Evolutionary conservation across 2,888 invertebrate species (phyloP).

Genomic region (Zootermopsis nevadensis): DNA sequence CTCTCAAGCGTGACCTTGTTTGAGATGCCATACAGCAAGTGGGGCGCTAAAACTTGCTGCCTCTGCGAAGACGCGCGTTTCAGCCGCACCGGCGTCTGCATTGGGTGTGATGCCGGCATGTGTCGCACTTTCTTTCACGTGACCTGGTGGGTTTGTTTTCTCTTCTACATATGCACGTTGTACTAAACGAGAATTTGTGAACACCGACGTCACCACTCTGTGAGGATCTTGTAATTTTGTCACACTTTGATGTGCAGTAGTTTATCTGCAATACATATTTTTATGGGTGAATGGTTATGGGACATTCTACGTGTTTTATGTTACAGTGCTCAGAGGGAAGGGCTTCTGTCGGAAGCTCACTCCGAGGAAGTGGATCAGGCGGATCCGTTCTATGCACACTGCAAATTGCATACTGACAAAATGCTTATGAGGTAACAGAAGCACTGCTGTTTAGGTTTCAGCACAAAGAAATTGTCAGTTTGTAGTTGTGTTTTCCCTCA

Average conservation of each 20-base stretch:
- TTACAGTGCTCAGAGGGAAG: conserved; percentile 89
- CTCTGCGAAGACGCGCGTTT: conserved; percentile 89
- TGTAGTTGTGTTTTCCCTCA: conserved; percentile 3
- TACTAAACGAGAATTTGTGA: too few species aligned
- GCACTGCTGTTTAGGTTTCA: too few species aligned
- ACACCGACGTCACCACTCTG: too few species aligned
- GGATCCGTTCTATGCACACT: conserved; percentile 97
- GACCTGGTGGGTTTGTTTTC: conserved; percentile 77
- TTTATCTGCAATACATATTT: too few species aligned
- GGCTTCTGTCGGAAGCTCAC: conserved; percentile 91
- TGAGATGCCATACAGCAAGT: conserved; percentile 97
- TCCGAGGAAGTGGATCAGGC: conserved; percentile 91
- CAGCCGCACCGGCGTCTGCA: conserved; percentile 93
- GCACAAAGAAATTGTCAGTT: neutral
- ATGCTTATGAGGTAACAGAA: conserved; percentile 72
- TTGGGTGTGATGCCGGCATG: conserved; percentile 98
- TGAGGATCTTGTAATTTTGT: too few species aligned
- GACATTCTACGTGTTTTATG: conserved; percentile 54
- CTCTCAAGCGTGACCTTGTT: conserved; percentile 93
- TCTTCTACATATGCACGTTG: neutral
- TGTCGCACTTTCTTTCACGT: conserved; percentile 98
- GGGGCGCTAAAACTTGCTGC: conserved; percentile 93
- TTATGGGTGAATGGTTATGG: too few species aligned
- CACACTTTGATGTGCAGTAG: too few species aligned
- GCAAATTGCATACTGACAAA: conserved; percentile 95